A percentile compares a stretch with the other conserved stretches of the same genome.
Evolutionary conservation across 2,888 invertebrate species (phyloP).

Genomic region (Sminthurinus aureus): DNA sequence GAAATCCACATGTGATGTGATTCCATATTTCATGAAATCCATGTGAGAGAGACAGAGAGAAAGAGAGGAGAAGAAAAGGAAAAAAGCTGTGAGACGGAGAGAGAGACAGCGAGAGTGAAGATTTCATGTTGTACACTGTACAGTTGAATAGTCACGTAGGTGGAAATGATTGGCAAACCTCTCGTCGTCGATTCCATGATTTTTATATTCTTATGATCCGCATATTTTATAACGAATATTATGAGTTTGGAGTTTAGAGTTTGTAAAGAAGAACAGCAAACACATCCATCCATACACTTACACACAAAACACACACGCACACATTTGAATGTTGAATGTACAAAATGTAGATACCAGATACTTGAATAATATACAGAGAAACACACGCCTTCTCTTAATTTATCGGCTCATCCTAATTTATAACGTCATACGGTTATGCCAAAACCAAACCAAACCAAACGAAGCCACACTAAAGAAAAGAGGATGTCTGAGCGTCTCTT

Average conservation of each 20-base stretch:
- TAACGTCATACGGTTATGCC: constrained; percentile 2
- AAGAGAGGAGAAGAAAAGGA: too few species aligned
- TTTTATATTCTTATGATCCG: constrained; percentile 23
- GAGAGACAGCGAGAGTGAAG: constrained; percentile 1
- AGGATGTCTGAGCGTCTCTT: neutral
- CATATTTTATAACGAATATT: constrained; percentile 26
- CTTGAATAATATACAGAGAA: constrained; percentile 6
- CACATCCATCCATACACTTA: neutral
- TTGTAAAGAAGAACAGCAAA: neutral
- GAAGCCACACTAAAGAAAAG: neutral
- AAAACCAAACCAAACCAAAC: neutral
- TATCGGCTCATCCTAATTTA: constrained; percentile 21
- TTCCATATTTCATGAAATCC: constrained; percentile 23
- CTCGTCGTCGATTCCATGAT: constrained; percentile 27
- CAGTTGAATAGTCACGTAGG: constrained; percentile 33
- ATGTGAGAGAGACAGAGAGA: neutral
- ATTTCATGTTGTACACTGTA: constrained; percentile 19
- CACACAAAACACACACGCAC: neutral
- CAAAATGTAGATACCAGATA: too few species aligned
- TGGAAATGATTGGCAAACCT: constrained; percentile 38
- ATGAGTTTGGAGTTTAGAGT: neutral
- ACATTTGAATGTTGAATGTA: too few species aligned
- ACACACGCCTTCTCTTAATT: constrained; percentile 34
- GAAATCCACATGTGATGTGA: constrained; percentile 40
- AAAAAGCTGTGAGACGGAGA: neutral